Conservation (phyloP, 53 echinoderm and acorn worm genomes). For the Holothuria scabra region DNA sequence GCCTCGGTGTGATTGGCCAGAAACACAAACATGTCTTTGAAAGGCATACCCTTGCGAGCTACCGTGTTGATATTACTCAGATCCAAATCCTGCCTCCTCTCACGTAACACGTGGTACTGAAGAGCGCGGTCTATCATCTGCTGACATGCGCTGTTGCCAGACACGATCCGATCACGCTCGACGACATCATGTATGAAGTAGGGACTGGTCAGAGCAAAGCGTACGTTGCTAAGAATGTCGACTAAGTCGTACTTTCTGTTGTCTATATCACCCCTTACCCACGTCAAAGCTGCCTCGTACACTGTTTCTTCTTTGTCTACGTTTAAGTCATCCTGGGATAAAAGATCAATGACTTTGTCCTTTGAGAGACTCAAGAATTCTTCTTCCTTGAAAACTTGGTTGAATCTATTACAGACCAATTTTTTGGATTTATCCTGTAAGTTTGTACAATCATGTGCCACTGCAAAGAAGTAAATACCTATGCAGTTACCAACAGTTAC, state of each 20-base stretch:
- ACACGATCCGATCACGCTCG: constrained; percentile 92
- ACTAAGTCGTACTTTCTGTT: constrained; percentile 75
- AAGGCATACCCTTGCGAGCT: constrained; percentile 92
- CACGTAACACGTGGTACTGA: constrained; percentile 95
- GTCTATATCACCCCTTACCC: constrained; percentile 91
- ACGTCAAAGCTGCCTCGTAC: constrained; percentile 92
- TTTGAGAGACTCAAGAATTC: constrained; percentile 83
- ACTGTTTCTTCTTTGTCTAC: constrained; percentile 90
- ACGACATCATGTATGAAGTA: constrained; percentile 99
- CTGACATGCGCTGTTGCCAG: constrained; percentile 87
- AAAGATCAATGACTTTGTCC: constrained; percentile 87
- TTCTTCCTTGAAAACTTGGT: constrained; percentile 92
- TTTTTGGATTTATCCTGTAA: constrained; percentile 86
- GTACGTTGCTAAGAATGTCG: constrained; percentile 78
- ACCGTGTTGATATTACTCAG: constrained; percentile 86
- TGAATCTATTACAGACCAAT: constrained; percentile 85
- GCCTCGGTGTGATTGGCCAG: constrained; percentile 83
- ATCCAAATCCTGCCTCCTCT: constrained; percentile 91
- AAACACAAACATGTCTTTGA: constrained; percentile 95
- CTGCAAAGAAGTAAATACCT: constrained; percentile 94
- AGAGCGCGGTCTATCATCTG: constrained; percentile 93
- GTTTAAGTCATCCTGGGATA: constrained; percentile 89
- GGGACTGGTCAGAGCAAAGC: constrained; percentile 95
- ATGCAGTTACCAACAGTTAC: constrained; percentile 84
- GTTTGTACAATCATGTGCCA: constrained; percentile 78